Conservation (phyloP, 2,797 vertebrate species). For the Sebastes taczanowskii region DNA sequence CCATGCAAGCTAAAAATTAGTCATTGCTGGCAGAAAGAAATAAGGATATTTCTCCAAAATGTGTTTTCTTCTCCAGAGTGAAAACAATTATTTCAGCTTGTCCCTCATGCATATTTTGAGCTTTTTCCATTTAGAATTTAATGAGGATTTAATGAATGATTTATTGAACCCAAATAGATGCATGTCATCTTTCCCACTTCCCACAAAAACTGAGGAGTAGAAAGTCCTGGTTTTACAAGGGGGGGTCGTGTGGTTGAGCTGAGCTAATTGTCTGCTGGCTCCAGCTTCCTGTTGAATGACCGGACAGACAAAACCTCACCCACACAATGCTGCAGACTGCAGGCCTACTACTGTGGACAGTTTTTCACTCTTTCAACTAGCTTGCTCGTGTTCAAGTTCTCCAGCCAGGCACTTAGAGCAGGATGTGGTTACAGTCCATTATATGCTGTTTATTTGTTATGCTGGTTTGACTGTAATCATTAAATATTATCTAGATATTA, state of each 20-base stretch:
- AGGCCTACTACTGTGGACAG: too few species aligned
- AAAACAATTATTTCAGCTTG: neutral
- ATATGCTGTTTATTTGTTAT: neutral
- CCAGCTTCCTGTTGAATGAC: neutral
- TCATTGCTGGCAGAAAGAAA: neutral
- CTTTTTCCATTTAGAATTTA: neutral
- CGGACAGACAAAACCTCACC: neutral
- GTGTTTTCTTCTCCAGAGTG: neutral
- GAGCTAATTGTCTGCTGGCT: neutral
- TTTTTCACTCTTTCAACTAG: neutral
- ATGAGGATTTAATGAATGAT: neutral
- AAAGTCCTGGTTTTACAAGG: neutral
- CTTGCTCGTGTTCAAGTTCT: too few species aligned
- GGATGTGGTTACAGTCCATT: constrained; percentile 24
- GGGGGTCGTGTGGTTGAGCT: neutral
- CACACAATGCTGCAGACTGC: neutral
- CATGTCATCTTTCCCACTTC: neutral
- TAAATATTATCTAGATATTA: neutral
- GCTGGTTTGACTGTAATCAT: neutral
- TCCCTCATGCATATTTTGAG: neutral
- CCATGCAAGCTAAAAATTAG: neutral
- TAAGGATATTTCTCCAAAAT: neutral
- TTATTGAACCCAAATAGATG: neutral
- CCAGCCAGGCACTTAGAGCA: neutral
- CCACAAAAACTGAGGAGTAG: neutral